Base-by-base conservation (phyloP, 1,140 invertebrate species). In the Drosophila oshimai region DNA sequence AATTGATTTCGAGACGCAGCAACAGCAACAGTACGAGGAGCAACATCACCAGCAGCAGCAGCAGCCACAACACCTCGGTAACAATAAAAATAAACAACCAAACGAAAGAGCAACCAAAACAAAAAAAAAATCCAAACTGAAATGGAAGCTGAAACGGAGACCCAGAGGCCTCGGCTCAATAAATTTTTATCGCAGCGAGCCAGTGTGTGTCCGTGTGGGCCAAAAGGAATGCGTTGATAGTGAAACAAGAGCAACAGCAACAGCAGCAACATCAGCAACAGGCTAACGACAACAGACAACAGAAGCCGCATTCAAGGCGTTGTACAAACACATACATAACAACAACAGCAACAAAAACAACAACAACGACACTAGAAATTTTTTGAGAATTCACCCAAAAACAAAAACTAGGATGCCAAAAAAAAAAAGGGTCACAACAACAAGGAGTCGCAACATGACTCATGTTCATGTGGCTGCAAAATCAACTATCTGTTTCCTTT, bases 1-100 rank as follows among this genome's bases (percentile, higher is more conserved):
- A 84, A 84, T 84, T 84, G 80, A 84, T 84, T 84, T 84, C 68
- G 75, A 84, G 79, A 74, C 64, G 80, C 80, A 79, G 42, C 69
- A 65, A 13, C 71, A 62, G 28, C 70, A 65, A 6, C 51, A 70
- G 41, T 54, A 62, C 15, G 41, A 53, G 31, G 18, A 57, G 28
- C 61, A 64, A 26, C 54, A 61, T 10, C 53, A 57, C 1, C 55
- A 77, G 6, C 17, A 33, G 6, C 58, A 28, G 20, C 57, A 60
- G 18, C 62, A 36, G 53, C 46, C 61, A 64, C 74, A 77, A 77
- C 76, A 80, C 76, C 77, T 75, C 53, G 67, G 37, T 58, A 76
- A 81, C 76, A 84, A 86, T 86, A 84, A 84, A 86, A 84, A 84
- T 86, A 86, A 84, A 86, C 71, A 86, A 86, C 74, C 62, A 60